Conservation (phyloP, 2,797 vertebrate genomes). For the Distichodus sexfasciatus region DNA sequence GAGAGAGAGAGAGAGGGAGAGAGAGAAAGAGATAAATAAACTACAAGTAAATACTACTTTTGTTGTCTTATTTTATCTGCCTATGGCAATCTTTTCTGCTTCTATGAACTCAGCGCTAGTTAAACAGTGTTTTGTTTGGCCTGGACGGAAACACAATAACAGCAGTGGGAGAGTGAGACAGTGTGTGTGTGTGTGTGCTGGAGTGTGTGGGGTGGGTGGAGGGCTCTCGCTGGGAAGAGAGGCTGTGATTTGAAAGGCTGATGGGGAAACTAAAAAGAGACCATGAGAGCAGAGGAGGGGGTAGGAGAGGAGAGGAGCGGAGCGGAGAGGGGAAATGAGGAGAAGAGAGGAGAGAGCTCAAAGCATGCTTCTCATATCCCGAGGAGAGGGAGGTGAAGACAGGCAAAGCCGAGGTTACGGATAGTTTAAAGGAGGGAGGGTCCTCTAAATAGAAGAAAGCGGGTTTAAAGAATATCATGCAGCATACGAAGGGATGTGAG, state of each 20-base stretch:
- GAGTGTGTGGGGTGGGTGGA: constrained; percentile 23
- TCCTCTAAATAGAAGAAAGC: background rate
- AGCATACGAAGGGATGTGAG: background rate
- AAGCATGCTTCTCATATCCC: constrained; percentile 7
- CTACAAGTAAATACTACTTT: constrained; percentile 44
- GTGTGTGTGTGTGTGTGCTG: constrained; percentile 14
- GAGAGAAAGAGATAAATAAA: constrained; percentile 10
- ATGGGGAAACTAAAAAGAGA: constrained; percentile 22
- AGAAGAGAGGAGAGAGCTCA: background rate
- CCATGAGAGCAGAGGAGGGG: background rate
- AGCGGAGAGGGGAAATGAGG: constrained; percentile 2
- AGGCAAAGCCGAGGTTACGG: constrained; percentile 7
- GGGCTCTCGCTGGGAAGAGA: constrained; percentile 28
- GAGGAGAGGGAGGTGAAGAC: background rate
- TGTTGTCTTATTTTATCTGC: constrained; percentile 15
- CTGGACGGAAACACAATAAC: constrained; percentile 43
- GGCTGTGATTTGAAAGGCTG: constrained; percentile 39
- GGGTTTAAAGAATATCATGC: background rate
- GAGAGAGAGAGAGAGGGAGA: background rate
- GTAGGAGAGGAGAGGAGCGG: background rate
- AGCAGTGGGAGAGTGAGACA: constrained; percentile 13
- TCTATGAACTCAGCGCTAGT: constrained; percentile 32
- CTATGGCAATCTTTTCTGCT: constrained; percentile 12
- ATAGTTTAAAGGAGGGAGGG: constrained; percentile 11
- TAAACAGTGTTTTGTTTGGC: constrained; percentile 46